phyloP scores from a whole-genome alignment of 2,113 vertebrate species.

The Rutilus rutilus region DNA sequence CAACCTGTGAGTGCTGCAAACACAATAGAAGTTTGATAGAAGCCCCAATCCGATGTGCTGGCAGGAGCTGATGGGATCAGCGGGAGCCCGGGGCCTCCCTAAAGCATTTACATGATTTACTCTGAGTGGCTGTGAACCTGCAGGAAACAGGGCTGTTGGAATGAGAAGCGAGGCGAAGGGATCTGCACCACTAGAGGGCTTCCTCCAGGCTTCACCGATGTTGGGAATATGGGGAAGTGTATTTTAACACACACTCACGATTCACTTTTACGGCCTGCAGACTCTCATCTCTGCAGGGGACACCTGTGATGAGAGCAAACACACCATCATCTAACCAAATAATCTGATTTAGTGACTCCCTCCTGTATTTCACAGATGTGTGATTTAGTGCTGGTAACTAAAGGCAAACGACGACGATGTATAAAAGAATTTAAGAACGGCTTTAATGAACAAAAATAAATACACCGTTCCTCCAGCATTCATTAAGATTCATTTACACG shows the following conservation, averaged over 20 bases:
- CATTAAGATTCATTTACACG: not conserved
- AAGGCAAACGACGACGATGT: not conserved
- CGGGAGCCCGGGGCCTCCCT: slow-evolving; percentile 10
- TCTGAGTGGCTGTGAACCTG: slow-evolving; percentile 5
- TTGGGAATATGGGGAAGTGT: not conserved
- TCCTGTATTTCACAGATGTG: slow-evolving; percentile 39
- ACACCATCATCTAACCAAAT: not conserved
- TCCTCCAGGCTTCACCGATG: not conserved
- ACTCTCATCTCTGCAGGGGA: not conserved
- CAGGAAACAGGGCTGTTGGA: not conserved
- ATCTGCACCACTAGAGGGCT: slow-evolving; percentile 34
- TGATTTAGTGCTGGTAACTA: slow-evolving; percentile 26
- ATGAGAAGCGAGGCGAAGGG: not conserved
- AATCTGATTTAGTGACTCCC: slow-evolving; percentile 12
- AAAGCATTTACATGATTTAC: slow-evolving; percentile 13
- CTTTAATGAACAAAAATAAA: slow-evolving; percentile 9
- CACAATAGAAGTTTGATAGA: not conserved
- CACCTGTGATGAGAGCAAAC: slow-evolving; percentile 9
- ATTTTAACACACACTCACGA: not conserved
- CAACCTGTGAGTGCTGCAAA: not conserved
- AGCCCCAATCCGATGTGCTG: not conserved
- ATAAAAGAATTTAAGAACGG: not conserved
- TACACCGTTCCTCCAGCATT: not conserved
- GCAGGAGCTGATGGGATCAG: slow-evolving; percentile 17
- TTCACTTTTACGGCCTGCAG: not conserved